These are phyloP conservation scores for Melanotaenia duboulayi DNA, from an alignment of 2,113 vertebrate species.

Conservation along the genomic window DNA sequence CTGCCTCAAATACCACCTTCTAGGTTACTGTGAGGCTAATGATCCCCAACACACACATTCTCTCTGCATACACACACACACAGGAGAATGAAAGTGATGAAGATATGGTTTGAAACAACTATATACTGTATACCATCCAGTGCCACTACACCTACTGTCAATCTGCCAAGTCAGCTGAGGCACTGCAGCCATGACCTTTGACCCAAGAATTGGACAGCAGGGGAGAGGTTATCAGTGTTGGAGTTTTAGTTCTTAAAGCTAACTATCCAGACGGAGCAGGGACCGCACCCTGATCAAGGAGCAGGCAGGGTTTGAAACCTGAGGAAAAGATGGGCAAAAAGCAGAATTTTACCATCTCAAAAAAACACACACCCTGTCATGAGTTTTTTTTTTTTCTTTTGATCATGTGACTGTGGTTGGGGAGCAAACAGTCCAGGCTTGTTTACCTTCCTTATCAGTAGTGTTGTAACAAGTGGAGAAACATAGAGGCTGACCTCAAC, in stretches of 20 bases:
- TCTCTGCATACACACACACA: slow-evolving; percentile 4
- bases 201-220: slow-evolving; percentile 62
- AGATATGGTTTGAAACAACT: slow-evolving; percentile 26
- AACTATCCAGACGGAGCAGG: slow-evolving; percentile 36
- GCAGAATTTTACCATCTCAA: background rate
- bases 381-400: slow-evolving; percentile 47
- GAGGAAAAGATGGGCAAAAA: slow-evolving; percentile 24
- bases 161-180: slow-evolving; percentile 69
- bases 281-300: slow-evolving; percentile 22
- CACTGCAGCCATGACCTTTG: slow-evolving; percentile 71
- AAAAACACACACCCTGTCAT: slow-evolving; percentile 33
- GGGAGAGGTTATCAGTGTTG: slow-evolving; percentile 69
- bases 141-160: slow-evolving; percentile 69
- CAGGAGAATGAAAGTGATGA: slow-evolving; percentile 41
- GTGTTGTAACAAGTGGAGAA: slow-evolving; percentile 78
- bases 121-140: slow-evolving; percentile 69
- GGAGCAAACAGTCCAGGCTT: slow-evolving; percentile 71
- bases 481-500: slow-evolving; percentile 66
- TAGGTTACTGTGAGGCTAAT: slow-evolving; percentile 59
- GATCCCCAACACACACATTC: slow-evolving; percentile 21
- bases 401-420: slow-evolving; percentile 64
- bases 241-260: slow-evolving; percentile 43
- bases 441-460: slow-evolving; percentile 79
- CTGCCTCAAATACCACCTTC: slow-evolving; percentile 55
- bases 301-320: slow-evolving; percentile 15